Conservation (phyloP, 2,888 invertebrate genomes). For the Macropis europaea region DNA sequence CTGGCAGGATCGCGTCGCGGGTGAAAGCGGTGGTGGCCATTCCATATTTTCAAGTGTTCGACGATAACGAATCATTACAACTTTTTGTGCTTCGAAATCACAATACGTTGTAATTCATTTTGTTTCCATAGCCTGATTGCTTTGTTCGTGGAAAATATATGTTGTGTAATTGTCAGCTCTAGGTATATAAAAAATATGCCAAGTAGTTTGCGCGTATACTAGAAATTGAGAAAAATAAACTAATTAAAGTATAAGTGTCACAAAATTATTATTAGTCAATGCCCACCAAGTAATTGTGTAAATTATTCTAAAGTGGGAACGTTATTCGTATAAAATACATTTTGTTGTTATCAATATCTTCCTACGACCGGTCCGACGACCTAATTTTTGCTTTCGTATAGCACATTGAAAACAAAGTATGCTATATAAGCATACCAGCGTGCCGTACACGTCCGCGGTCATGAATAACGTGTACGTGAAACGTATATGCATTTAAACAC, state of each 20-base stretch:
- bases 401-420: constrained; percentile 41
- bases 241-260: constrained; percentile 38
- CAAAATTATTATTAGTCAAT: constrained; percentile 36
- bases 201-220: constrained; percentile 12
- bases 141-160: neutral
- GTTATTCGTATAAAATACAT: neutral
- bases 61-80: constrained; percentile 8
- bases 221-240: constrained; percentile 5
- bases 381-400: constrained; percentile 47
- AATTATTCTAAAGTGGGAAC: constrained; percentile 20
- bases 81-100: constrained; percentile 1
- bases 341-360: constrained; percentile 1
- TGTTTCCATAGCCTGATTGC: neutral
- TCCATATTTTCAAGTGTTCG: constrained; percentile 11
- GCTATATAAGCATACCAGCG: constrained; percentile 23
- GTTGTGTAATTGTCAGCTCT: neutral
- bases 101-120: neutral
- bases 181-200: neutral
- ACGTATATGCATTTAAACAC: neutral
- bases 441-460: neutral
- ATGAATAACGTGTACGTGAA: neutral
- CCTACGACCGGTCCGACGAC: constrained; percentile 43
- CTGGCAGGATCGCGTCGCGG: constrained; percentile 55
- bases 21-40: constrained; percentile 56
- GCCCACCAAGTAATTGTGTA: constrained; percentile 17